Evolutionary conservation across 2,113 vertebrate genomes (phyloP).

Genomic region (Psittacara wagleri): DNA sequence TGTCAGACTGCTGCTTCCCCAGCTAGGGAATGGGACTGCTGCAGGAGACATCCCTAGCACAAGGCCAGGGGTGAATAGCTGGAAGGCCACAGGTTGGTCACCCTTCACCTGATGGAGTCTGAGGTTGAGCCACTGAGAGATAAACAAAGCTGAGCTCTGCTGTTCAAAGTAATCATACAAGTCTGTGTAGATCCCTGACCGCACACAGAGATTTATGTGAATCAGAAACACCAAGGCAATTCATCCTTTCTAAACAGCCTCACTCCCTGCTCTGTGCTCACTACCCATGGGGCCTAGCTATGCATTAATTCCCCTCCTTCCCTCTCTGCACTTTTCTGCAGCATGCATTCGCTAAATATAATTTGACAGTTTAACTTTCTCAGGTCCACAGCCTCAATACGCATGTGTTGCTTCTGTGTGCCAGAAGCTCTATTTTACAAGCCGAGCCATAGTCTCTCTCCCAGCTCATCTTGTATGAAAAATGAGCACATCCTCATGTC

Average conservation of each 20-base stretch:
- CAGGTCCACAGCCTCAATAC: slow-evolving; percentile 28
- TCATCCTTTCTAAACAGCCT: slow-evolving; percentile 12
- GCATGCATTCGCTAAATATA: slow-evolving; percentile 6
- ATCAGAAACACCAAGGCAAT: slow-evolving; percentile 11
- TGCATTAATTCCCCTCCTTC: background rate
- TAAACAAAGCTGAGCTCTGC: background rate
- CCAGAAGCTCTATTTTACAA: slow-evolving; percentile 37
- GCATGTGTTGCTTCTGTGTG: background rate
- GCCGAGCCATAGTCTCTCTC: background rate
- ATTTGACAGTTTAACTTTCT: slow-evolving; percentile 36
- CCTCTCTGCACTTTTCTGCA: background rate
- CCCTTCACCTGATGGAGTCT: background rate
- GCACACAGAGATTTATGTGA: background rate
- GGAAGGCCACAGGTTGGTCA: background rate
- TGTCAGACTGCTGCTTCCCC: background rate
- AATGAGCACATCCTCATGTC: background rate
- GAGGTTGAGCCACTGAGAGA: background rate
- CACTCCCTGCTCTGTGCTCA: background rate
- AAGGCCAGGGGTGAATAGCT: background rate
- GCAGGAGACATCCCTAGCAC: background rate
- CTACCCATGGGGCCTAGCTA: background rate
- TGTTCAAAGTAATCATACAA: background rate
- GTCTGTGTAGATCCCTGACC: background rate
- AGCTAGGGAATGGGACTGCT: background rate
- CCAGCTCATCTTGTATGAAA: background rate